Percentiles rank a stretch among this genome's conserved stretches.
These are phyloP conservation scores for Cataglyphis cursor DNA, from an alignment of 2,888 invertebrate species.

Conservation along the genomic window DNA sequence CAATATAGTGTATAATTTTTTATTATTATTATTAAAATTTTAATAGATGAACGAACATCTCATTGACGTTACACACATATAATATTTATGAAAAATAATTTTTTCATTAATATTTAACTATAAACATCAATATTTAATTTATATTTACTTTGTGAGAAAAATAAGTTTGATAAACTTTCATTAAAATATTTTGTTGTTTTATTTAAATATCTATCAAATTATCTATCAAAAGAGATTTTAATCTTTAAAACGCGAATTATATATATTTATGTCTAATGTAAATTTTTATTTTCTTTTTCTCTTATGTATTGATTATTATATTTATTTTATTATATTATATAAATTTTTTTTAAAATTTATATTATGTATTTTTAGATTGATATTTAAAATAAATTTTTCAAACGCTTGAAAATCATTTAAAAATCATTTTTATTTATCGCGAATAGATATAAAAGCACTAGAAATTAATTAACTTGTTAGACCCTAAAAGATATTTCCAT, in stretches of 20 bases:
- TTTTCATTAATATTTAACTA: background rate
- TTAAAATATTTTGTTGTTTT: slow-evolving; percentile 15
- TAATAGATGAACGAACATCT: background rate
- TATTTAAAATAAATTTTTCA: background rate
- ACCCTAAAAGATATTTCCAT: background rate
- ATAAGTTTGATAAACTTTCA: background rate
- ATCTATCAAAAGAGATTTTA: background rate
- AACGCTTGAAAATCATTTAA: background rate
- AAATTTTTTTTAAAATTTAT: background rate
- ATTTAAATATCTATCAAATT: background rate
- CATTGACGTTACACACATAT: background rate
- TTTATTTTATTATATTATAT: background rate
- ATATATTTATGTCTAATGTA: background rate
- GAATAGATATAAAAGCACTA: background rate
- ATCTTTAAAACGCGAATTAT: background rate
- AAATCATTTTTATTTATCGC: background rate
- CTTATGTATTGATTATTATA: background rate
- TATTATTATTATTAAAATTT: background rate
- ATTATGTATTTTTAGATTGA: background rate
- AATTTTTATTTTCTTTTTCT: background rate
- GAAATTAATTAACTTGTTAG: background rate
- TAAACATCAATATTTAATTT: background rate
- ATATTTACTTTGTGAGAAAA: background rate
- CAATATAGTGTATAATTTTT: slow-evolving; percentile 1
- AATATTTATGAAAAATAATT: slow-evolving; percentile 17